Conservation (phyloP, 2,797 vertebrate genomes). For the Cichlasoma orientale region DNA sequence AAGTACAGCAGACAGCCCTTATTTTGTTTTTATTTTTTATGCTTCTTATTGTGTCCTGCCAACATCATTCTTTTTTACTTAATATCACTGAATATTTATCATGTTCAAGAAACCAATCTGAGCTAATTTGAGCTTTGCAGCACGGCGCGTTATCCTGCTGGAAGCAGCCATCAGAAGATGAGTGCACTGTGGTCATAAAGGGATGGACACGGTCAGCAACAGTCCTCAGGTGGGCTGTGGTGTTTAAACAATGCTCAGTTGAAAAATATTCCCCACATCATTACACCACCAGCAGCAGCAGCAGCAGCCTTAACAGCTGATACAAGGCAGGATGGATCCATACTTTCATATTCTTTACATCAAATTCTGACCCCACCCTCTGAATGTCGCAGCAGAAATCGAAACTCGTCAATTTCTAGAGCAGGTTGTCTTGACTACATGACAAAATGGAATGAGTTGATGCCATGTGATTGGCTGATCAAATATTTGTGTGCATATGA, state of each 20-base stretch:
- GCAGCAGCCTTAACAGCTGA: not conserved
- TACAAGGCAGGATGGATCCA: no score
- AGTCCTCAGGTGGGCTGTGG: not conserved
- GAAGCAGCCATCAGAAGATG: no score
- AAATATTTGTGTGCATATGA: not conserved
- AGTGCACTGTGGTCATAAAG: not conserved
- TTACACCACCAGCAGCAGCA: accelerated
- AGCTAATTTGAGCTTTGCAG: no score
- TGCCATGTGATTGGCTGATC: not conserved
- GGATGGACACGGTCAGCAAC: not conserved
- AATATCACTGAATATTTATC: no score
- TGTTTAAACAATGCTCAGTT: not conserved
- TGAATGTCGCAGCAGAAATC: not conserved
- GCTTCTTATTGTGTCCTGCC: no score
- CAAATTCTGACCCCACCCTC: not conserved
- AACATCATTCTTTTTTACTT: no score
- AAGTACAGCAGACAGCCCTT: no score
- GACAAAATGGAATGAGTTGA: not conserved
- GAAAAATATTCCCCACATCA: not conserved
- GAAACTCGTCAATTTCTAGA: not conserved
- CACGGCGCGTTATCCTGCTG: no score
- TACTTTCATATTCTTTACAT: not conserved
- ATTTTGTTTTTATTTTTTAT: no score
- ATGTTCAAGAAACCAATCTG: no score
- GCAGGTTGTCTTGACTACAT: not conserved